phyloP scores from a whole-genome alignment of 2,888 invertebrate species.

The Galeopsomyia nigrocyanea region DNA sequence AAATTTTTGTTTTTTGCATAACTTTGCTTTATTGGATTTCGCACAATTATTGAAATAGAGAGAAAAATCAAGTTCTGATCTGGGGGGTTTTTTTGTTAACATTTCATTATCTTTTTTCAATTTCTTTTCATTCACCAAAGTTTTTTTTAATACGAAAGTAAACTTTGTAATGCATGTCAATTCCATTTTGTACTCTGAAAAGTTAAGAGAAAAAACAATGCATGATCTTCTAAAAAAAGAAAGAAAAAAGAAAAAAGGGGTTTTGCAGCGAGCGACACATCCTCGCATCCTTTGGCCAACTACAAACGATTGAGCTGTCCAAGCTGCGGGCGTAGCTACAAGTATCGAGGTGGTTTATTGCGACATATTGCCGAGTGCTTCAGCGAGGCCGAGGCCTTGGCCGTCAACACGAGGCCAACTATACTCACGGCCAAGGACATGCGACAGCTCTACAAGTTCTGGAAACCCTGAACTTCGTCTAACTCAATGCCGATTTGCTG shows the following conservation, averaged over 20 bases:
- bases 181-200: conserved; percentile 3
- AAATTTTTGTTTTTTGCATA: conserved; percentile 25
- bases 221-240: conserved; percentile 23
- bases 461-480: conserved; percentile 53
- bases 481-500: too few species aligned
- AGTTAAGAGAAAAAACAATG: conserved; percentile 1
- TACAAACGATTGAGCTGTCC: conserved; percentile 65
- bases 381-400: conserved; percentile 56
- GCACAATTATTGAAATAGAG: neutral
- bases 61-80: conserved; percentile 25
- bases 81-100: conserved; percentile 32
- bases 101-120: conserved; percentile 5
- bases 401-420: conserved; percentile 39
- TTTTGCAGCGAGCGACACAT: conserved; percentile 29
- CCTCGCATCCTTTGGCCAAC: conserved; percentile 56
- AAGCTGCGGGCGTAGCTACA: conserved; percentile 67
- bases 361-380: conserved; percentile 66
- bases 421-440: conserved; percentile 57
- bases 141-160: conserved; percentile 3
- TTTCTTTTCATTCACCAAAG: conserved; percentile 6
- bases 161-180: conserved; percentile 37
- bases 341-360: conserved; percentile 66
- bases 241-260: conserved; percentile 35
- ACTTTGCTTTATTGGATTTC: too few species aligned
- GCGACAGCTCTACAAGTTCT: conserved; percentile 59